Conservation (phyloP, 2,888 invertebrate genomes). For the Trichopria drosophilae region DNA sequence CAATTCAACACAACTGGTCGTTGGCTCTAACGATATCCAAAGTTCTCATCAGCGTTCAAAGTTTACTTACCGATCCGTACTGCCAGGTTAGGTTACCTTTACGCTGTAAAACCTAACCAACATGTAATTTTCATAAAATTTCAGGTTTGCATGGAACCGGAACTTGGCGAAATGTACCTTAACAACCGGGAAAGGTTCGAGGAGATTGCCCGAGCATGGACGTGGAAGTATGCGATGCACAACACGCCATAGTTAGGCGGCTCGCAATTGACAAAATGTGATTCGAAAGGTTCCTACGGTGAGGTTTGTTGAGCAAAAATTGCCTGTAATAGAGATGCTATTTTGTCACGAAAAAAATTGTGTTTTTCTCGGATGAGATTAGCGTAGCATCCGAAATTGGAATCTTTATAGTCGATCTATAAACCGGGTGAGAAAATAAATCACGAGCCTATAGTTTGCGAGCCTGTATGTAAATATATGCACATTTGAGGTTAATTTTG, state of each 20-base stretch:
- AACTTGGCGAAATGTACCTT: constrained; percentile 77
- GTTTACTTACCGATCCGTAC: constrained; percentile 86
- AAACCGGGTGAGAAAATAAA: too few relatives aligned
- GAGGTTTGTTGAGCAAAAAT: constrained; percentile 31
- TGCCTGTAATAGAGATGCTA: too few relatives aligned
- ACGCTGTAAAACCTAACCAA: too few relatives aligned
- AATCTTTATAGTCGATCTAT: too few relatives aligned
- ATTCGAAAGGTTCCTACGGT: constrained; percentile 28
- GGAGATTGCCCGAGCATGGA: constrained; percentile 81
- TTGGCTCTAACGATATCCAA: constrained; percentile 88
- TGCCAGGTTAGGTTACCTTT: too few relatives aligned
- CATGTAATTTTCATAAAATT: constrained; percentile 1
- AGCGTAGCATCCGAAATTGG: too few relatives aligned
- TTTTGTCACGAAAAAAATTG: constrained; percentile 30
- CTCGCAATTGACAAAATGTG: not conserved
- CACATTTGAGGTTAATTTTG: too few relatives aligned
- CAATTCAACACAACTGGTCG: constrained; percentile 96
- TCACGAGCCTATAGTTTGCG: too few relatives aligned
- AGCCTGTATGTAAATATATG: too few relatives aligned
- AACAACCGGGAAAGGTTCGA: constrained; percentile 75
- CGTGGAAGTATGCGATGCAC: constrained; percentile 88
- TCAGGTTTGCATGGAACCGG: constrained; percentile 88
- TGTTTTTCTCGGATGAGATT: too few relatives aligned
- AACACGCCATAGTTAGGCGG: too few relatives aligned
- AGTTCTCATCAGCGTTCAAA: constrained; percentile 84